A percentile compares a stretch with the other conserved stretches of the same genome.
Evolutionary conservation across 2,113 vertebrate genomes (phyloP).

Genomic region (Sinocyclocheilus maitianheensis): DNA sequence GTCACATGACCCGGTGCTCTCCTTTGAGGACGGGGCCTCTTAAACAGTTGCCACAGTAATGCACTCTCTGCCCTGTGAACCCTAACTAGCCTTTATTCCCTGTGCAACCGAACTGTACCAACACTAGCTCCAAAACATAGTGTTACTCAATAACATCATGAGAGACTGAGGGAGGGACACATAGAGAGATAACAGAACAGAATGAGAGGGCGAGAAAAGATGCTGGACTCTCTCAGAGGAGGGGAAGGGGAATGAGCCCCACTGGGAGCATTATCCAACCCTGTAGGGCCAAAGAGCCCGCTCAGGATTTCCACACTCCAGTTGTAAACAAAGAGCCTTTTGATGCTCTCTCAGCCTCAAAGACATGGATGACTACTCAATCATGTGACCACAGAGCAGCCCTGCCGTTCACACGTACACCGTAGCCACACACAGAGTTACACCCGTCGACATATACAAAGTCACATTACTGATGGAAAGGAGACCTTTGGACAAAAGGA

Average conservation of each 20-base stretch:
- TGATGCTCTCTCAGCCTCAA: conserved; percentile 60
- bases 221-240: conserved; percentile 20
- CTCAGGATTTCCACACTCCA: conserved; percentile 57
- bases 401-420: conserved; percentile 32
- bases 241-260: conserved; percentile 32
- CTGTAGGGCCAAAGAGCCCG: conserved; percentile 46
- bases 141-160: conserved; percentile 41
- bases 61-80: conserved; percentile 55
- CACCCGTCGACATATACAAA: conserved; percentile 1
- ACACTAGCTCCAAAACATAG: conserved; percentile 32
- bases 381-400: conserved; percentile 61
- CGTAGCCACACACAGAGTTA: conserved; percentile 33
- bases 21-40: conserved; percentile 62
- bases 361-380: conserved; percentile 57
- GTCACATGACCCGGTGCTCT: conserved; percentile 62
- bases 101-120: conserved; percentile 32
- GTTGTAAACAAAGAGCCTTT: conserved; percentile 69
- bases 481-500: conserved; percentile 5
- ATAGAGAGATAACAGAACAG: conserved; percentile 12
- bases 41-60: conserved; percentile 69
- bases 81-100: conserved; percentile 34
- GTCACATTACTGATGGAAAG: conserved; percentile 1
- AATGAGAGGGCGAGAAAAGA: conserved; percentile 21
- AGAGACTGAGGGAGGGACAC: conserved; percentile 16
- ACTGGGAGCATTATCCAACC: conserved; percentile 52